Percentiles rank a stretch among this genome's conserved stretches.
Conservation (phyloP, 2,113 vertebrate species). For the Eclectus roratus region DNA sequence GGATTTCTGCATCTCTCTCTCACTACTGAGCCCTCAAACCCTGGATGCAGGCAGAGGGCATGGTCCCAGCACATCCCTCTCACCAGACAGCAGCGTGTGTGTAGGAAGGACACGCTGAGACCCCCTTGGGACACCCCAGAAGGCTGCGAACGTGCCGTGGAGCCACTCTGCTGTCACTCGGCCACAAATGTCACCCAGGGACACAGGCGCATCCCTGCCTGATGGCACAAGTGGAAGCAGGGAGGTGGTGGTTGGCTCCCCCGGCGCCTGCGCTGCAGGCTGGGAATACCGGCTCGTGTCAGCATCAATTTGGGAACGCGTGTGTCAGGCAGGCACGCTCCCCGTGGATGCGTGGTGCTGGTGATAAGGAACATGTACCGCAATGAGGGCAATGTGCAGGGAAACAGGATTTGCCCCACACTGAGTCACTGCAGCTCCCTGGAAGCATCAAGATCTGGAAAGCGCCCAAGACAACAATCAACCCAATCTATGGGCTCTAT, state of each 20-base stretch:
- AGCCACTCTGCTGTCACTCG: neutral
- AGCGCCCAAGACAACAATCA: neutral
- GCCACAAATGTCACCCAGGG: neutral
- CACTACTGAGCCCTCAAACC: accelerated
- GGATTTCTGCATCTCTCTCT: neutral
- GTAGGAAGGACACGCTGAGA: accelerated
- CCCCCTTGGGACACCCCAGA: accelerated
- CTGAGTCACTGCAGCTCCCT: constrained; percentile 18
- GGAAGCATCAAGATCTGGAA: neutral
- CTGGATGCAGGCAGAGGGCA: neutral
- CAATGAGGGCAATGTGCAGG: neutral
- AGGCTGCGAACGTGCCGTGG: neutral
- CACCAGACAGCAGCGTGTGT: neutral
- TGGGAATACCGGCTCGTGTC: neutral
- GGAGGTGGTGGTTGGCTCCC: neutral
- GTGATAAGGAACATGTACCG: neutral
- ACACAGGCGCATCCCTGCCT: neutral
- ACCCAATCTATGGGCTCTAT: neutral
- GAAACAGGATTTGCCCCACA: neutral
- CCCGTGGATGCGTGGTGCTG: neutral
- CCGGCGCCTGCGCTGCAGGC: neutral
- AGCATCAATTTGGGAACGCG: neutral
- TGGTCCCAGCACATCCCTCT: neutral
- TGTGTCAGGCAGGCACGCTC: neutral
- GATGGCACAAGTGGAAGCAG: neutral